Evolutionary conservation across 2,113 vertebrate species (phyloP), one percentile per base, ranked within the genome.

Genomic region (Tretioscincus oriximinensis): DNA sequence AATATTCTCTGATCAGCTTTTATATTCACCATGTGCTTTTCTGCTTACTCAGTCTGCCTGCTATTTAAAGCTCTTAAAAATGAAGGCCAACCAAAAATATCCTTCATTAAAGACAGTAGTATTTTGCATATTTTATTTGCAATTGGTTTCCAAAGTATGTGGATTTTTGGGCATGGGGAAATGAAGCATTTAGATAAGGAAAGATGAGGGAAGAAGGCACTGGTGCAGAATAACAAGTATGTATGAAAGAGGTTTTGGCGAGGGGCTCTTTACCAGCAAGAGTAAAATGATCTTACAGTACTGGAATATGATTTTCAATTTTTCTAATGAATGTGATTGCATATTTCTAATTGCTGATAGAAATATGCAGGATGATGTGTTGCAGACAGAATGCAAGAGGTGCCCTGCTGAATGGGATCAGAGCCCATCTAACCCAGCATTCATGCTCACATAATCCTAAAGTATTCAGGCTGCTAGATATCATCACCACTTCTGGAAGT

Each of bases 21-120:
- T 67, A 72, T 73, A 89, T 67, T 54, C 58, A 0, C 2, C 75
- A 77, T 0, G 0, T 85, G 87, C 81, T 81, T 81, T 86, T 90
- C 86, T 88, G 47, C 83, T 84, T 1, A 1, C 80, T 80, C 41
- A 82, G 68, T 78, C 83, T 28, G 35, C 78, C 86, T 89, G 79
- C 76, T 73, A 29, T 75, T 80, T 18, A 20, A 26, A 64, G 77
- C 77, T 29, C 35, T 78, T 76, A 66, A 79, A 72, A 85, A 78
- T 71, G 72, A 29, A 66, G 1, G 7, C 49, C 9, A 9, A 26
- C 22, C 28, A 20, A 4, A 58, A 78, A 69, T 35, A 18, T 22
- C 20, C n/a, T 47, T 26, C 51, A 35, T 35, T 69, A 51, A 24
- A 45, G 20, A 24, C 60, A 29, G 68, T 47, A 18, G 35, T n/a